Percentiles rank a stretch among this genome's conserved stretches.
These are phyloP conservation scores for Drosophila saltans DNA, from an alignment of 1,140 invertebrate genomes.

Conservation along the genomic window DNA sequence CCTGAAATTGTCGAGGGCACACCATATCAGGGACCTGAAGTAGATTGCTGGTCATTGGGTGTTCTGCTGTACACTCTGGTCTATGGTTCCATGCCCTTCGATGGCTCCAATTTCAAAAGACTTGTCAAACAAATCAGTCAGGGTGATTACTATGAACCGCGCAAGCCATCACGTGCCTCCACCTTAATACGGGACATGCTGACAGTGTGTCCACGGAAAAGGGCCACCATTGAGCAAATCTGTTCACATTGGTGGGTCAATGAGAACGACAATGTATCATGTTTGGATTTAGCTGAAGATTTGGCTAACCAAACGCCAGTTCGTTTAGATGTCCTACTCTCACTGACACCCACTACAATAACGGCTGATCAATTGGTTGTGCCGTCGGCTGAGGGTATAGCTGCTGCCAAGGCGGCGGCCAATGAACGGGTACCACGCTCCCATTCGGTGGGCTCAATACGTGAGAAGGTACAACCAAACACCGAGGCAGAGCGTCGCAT, in stretches of 20 bases:
- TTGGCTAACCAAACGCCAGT: constrained; percentile 95
- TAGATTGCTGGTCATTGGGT: constrained; percentile 97
- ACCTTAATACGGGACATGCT: constrained; percentile 97
- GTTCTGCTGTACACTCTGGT: constrained; percentile 98
- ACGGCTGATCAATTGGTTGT: constrained; percentile 88
- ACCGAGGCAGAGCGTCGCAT: constrained; percentile 87
- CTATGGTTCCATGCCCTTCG: constrained; percentile 99
- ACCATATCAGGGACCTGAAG: constrained; percentile 98
- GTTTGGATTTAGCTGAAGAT: constrained; percentile 93
- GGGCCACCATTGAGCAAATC: constrained; percentile 97
- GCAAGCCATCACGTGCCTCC: constrained; percentile 97
- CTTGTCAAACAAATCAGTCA: constrained; percentile 98
- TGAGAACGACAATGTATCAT: constrained; percentile 91
- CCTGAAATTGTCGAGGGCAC: constrained; percentile 99
- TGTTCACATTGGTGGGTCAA: constrained; percentile 98
- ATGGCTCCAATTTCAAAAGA: constrained; percentile 98
- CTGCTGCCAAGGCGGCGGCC: constrained; percentile 60
- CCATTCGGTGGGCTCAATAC: constrained; percentile 88
- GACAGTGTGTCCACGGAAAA: constrained; percentile 93
- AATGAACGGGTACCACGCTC: constrained; percentile 84
- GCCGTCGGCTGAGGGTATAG: constrained; percentile 74
- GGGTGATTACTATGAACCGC: constrained; percentile 98
- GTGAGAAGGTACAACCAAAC: constrained; percentile 85
- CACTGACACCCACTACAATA: constrained; percentile 89
- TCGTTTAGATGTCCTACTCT: constrained; percentile 93